Percentiles rank a stretch among this genome's conserved stretches.
phyloP scores from a whole-genome alignment of 2,113 vertebrate species.

The Varanus komodoensis region DNA sequence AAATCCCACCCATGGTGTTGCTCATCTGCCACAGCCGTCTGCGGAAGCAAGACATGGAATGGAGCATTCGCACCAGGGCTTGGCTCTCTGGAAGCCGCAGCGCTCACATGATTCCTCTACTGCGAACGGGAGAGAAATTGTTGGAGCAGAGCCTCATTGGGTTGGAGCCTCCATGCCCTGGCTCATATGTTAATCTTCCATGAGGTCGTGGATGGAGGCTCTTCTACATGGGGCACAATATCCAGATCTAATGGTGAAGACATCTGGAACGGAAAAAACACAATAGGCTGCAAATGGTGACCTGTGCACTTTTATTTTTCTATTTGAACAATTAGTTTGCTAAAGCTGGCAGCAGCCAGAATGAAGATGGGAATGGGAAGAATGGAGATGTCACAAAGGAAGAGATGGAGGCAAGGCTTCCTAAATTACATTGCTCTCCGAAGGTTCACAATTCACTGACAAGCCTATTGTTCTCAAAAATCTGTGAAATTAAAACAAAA shows the following conservation, averaged over 20 bases:
- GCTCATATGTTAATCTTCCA: too few relatives aligned
- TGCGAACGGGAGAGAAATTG: background rate
- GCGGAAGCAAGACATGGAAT: background rate
- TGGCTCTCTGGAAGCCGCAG: background rate
- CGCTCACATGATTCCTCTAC: background rate
- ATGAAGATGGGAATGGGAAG: constrained; percentile 8
- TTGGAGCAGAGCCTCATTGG: background rate
- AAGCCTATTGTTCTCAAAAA: constrained; percentile 18
- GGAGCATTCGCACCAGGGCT: background rate
- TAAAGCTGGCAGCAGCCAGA: background rate
- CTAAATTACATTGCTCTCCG: constrained; percentile 1
- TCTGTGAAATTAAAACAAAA: background rate
- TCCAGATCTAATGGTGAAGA: background rate
- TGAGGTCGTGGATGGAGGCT: background rate
- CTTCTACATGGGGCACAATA: background rate
- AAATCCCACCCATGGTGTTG: background rate
- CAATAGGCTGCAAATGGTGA: background rate
- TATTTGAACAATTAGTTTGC: constrained; percentile 5
- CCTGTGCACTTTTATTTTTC: background rate
- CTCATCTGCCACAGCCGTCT: too few relatives aligned
- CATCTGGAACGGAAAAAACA: background rate
- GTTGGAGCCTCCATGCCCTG: too few relatives aligned
- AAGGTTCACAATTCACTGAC: constrained; percentile 4
- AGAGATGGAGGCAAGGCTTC: background rate
- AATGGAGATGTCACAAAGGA: background rate